Base-by-base conservation (phyloP, 2,797 vertebrate genomes). In the Enteromius paludinosus region DNA sequence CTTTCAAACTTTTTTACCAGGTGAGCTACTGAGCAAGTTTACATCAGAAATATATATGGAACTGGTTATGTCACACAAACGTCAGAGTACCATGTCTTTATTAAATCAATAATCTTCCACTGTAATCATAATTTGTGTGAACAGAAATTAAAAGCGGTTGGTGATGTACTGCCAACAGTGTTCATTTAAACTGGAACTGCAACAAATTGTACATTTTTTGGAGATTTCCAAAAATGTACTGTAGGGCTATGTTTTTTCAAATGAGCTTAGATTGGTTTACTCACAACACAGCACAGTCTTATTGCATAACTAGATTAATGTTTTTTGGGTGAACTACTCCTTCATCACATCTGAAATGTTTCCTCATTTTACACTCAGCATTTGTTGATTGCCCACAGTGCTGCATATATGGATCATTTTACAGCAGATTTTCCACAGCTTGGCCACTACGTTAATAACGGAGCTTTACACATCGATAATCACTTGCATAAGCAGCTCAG, bases 331-430 rank as follows among this genome's bases (percentile, higher is more conserved):
- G 23, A 74, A 74, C 38, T 25, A 61, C 23, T 8, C 15, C 15
- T 59, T 56, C 25, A 76, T 61, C 41, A 61, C 23, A 61, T 43
- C 74, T 76, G 17, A 28, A 76, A 62, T 45, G 10, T 43, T 61
- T 61, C 8, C 33, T 41, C n/a, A 74, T 41, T 56, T 23, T 59
- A 41, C 33, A 59, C 72, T 74, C 3, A 23, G 9, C n/a, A 75
- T 75, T 75, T 59, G 33, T 62, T 76, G 23, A 62, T 54, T 45
- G 74, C 17, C 56, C 38, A 62, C 17, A 76, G 23, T 20, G 23
- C 35, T 76, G 23, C 35, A 45, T 30, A 10, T 30, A 62, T 28
- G 56, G 17, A 76, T 47, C 25, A 76, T 62, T 47, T 62, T 18
- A 17, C 35, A 23, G 11, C 68, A 81, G 28, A 35, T 71, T 64